phyloP scores from a whole-genome alignment of 2,797 vertebrate species.

The Zalophus californianus region DNA sequence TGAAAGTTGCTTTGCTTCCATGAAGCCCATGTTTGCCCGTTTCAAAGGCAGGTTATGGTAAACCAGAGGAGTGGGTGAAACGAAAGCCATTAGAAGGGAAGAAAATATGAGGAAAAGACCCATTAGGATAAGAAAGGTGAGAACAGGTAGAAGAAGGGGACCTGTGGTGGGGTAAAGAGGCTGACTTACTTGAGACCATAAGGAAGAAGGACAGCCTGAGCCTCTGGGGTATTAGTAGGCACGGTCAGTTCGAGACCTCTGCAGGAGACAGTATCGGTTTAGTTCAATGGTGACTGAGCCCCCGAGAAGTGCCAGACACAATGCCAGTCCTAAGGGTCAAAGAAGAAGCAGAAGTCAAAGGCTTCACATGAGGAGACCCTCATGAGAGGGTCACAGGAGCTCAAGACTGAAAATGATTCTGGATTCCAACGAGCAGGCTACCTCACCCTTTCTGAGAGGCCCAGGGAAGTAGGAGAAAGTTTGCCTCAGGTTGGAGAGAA shows the following conservation, averaged over 20 bases:
- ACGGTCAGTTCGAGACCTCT: not conserved
- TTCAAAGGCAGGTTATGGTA: not conserved
- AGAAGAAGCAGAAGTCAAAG: not conserved
- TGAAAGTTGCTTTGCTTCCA: not conserved
- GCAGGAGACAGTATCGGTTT: not conserved
- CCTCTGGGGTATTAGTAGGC: not conserved
- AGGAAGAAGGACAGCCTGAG: not conserved
- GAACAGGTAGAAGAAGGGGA: not conserved
- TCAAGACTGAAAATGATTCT: not conserved
- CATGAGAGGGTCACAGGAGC: not conserved
- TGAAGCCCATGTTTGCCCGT: not conserved
- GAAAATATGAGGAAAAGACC: not conserved
- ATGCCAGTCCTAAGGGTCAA: not conserved
- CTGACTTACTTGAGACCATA: fast-evolving
- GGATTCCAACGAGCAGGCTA: not conserved
- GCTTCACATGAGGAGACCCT: not conserved
- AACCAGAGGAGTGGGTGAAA: not conserved
- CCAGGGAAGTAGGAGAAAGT: conserved; percentile 67
- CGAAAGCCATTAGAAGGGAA: not conserved
- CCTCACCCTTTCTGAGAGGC: not conserved
- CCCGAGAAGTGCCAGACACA: not conserved
- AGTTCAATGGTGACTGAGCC: not conserved
- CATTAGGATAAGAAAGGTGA: not conserved
- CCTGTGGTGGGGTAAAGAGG: not conserved
- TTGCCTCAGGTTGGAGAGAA: conserved; percentile 39